Conservation (phyloP, 37 sponge, comb jelly and placozoan genomes). For the Geodia barretti region DNA sequence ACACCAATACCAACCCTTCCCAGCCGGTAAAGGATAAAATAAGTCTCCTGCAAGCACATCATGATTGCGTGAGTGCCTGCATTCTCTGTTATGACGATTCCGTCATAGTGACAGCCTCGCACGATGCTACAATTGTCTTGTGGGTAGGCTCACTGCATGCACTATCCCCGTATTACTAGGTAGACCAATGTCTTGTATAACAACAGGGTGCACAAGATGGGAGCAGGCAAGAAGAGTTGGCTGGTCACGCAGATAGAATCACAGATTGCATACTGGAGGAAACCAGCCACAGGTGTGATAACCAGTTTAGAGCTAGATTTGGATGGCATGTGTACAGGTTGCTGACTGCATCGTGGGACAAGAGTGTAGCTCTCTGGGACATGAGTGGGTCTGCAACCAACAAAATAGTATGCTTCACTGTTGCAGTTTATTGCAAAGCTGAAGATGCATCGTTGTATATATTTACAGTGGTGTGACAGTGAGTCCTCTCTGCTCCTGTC, state of each 20-base stretch:
- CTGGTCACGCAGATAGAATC: slow-evolving; percentile 48
- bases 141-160: slow-evolving; percentile 75
- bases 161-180: neutral
- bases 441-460: neutral
- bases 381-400: slow-evolving; percentile 10
- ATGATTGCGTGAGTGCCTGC: slow-evolving; percentile 50
- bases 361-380: slow-evolving; percentile 80
- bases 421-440: neutral
- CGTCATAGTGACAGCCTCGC: slow-evolving; percentile 68
- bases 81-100: slow-evolving; percentile 34
- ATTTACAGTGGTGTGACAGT: slow-evolving; percentile 48
- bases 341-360: slow-evolving; percentile 90
- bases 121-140: slow-evolving; percentile 64
- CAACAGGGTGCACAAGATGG: slow-evolving; percentile 43
- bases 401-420: slow-evolving; percentile 34
- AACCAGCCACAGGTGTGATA: slow-evolving; percentile 9
- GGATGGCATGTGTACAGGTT: slow-evolving; percentile 13
- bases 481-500: slow-evolving; percentile 51
- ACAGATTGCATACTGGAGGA: slow-evolving; percentile 15
- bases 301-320: too few relatives aligned
- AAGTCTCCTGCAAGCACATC: too few relatives aligned
- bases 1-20: too few relatives aligned
- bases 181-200: neutral
- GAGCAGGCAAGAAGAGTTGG: slow-evolving; percentile 12
- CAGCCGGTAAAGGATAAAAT: too few relatives aligned